Evolutionary conservation across 2,888 invertebrate species (phyloP), one percentile per base, ranked within the genome.

Genomic region (Himalopsyche anomala): DNA sequence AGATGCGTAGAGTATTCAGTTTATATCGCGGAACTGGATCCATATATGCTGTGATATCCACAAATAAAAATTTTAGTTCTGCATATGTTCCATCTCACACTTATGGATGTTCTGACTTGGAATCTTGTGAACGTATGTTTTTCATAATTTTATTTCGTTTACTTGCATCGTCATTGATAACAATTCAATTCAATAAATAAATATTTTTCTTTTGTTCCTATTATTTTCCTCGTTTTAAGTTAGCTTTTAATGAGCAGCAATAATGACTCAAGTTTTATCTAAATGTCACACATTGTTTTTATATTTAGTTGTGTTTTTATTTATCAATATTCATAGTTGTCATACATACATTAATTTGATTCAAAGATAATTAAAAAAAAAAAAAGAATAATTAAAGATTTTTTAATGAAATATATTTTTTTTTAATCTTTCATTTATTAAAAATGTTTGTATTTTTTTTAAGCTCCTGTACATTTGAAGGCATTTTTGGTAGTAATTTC

Each of bases 81-180:
- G 94, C 95, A 4, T 97, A 97, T 90, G 94, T 96, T 0, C 96
- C 97, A 0, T 91, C 93, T 3, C 92, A 94, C 82, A 94, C 95
- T 1, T 96, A 96, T 89, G 95, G 94, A 0, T 97, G 96, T 90
- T 92, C 93, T 4, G 92, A 92, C 84, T 90, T 91, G 19, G 92
- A 93, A 88, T 90, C 90, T 81, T 95, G 95, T 89, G 90, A 92
- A 84, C 28, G 87, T 85, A 69, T 42, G 86, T 82, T 40, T 28
- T 54, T 15, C 15, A 81, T 83, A 4, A 19, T 15, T 38, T 19
- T 12, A 51, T 36, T 45, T 45, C 8, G 45, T 45, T 28, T 74
- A 9, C 74, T 74, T 11, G 19, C 36, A 42, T 17, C 19, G 12
- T 69, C 12, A 28, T 69, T 69, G 5, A 69, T 69, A 11, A 17